Conservation (phyloP, 2,888 invertebrate species). For the Leucania comma region DNA sequence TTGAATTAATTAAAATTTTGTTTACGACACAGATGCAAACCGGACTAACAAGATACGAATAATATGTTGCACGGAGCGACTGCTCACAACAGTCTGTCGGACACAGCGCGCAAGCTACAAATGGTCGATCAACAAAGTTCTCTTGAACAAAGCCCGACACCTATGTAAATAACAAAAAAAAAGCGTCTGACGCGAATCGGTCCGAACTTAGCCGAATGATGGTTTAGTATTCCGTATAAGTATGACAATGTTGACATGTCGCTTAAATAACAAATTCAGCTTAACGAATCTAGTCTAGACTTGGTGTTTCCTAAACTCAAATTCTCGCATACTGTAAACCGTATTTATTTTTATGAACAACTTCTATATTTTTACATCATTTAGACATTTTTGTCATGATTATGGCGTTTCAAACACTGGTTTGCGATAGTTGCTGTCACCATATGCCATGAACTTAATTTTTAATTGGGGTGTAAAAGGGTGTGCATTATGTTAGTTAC, state of each 20-base stretch:
- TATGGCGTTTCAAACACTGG: no score
- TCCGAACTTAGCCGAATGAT: conserved; percentile 39
- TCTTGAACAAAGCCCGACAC: conserved; percentile 30
- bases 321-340: background rate
- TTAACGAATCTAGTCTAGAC: background rate
- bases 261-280: conserved; percentile 11
- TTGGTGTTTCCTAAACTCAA: conserved; percentile 1
- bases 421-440: no score
- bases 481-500: no score
- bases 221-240: conserved; percentile 6
- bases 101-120: conserved; percentile 29
- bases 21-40: conserved; percentile 46
- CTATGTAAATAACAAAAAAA: conserved; percentile 32
- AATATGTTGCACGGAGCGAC: conserved; percentile 5
- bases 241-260: conserved; percentile 48
- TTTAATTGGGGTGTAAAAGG: no score
- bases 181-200: conserved; percentile 43
- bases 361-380: background rate
- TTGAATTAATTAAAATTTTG: conserved; percentile 20
- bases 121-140: conserved; percentile 40
- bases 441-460: no score
- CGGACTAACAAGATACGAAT: conserved; percentile 37
- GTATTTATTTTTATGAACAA: background rate
- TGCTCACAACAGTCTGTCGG: conserved; percentile 17
- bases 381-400: no score